Evolutionary conservation across 2,888 invertebrate genomes (phyloP).

Genomic region (Plebejus melissa): DNA sequence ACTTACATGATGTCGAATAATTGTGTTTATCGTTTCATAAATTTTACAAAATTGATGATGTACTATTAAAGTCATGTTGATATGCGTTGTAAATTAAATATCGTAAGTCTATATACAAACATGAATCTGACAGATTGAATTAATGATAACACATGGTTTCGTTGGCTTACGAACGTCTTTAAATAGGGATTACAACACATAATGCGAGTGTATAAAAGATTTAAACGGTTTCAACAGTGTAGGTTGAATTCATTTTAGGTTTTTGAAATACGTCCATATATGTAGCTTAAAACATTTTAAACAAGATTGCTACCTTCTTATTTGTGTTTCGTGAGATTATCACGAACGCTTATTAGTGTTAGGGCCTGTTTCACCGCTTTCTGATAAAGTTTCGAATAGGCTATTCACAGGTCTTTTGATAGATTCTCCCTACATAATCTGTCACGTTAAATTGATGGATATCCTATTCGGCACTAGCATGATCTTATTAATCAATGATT

Average conservation of each 20-base stretch:
- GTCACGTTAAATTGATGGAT: too few species aligned
- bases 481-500: too few species aligned
- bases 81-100: constrained; percentile 14
- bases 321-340: neutral
- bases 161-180: constrained; percentile 17
- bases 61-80: constrained; percentile 16
- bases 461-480: too few species aligned
- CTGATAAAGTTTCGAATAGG: too few species aligned
- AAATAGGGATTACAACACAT: constrained; percentile 22
- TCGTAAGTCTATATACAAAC: constrained; percentile 16
- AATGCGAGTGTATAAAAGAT: constrained; percentile 20
- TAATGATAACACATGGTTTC: constrained; percentile 19
- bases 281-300: neutral
- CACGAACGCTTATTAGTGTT: neutral
- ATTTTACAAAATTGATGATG: constrained; percentile 12
- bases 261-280: neutral
- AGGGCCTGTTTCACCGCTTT: too few species aligned
- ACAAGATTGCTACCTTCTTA: neutral
- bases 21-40: constrained; percentile 1
- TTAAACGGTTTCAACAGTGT: constrained; percentile 1
- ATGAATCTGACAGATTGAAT: constrained; percentile 22
- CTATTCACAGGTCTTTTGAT: too few species aligned
- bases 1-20: constrained; percentile 7
- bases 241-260: neutral
- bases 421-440: too few species aligned